Evolutionary conservation across 2,888 invertebrate species (phyloP).

Genomic region (Ecliptopera silaceata): DNA sequence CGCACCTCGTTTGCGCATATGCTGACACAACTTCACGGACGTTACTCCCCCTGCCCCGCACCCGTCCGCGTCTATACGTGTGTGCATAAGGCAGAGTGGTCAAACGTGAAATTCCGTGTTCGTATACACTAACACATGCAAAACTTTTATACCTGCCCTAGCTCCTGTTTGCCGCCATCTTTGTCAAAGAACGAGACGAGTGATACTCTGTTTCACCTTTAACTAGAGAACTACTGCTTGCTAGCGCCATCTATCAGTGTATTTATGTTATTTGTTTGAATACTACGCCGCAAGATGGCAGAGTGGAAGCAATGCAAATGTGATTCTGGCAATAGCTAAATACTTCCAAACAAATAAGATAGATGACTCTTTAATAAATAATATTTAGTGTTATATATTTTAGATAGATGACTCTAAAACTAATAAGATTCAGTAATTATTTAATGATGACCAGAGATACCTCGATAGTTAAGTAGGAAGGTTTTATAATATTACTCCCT

Average conservation of each 20-base stretch:
- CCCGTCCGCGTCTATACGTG: constrained; percentile 65
- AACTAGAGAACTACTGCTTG: constrained; percentile 7
- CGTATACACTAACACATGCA: constrained; percentile 71
- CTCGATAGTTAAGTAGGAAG: not conserved
- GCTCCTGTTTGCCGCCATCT: constrained; percentile 79
- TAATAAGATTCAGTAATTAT: no score
- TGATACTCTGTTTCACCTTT: constrained; percentile 54
- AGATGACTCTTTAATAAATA: not conserved
- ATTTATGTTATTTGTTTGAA: not conserved
- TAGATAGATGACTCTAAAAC: not conserved
- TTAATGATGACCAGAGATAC: not conserved
- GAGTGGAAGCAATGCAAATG: not conserved
- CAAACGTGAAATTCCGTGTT: constrained; percentile 81
- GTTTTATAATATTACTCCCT: no score
- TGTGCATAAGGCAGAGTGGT: constrained; percentile 77
- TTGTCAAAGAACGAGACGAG: constrained; percentile 59
- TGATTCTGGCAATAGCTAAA: not conserved
- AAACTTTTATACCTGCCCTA: constrained; percentile 73
- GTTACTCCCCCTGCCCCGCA: constrained; percentile 80
- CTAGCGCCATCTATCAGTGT: constrained; percentile 55
- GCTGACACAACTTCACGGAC: constrained; percentile 87
- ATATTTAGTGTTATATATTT: no score
- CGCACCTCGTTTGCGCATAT: constrained; percentile 92
- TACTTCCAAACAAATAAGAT: not conserved
- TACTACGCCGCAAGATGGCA: constrained; percentile 38